phyloP scores from a whole-genome alignment of 2,888 invertebrate species.

The Cetonia aurata region DNA sequence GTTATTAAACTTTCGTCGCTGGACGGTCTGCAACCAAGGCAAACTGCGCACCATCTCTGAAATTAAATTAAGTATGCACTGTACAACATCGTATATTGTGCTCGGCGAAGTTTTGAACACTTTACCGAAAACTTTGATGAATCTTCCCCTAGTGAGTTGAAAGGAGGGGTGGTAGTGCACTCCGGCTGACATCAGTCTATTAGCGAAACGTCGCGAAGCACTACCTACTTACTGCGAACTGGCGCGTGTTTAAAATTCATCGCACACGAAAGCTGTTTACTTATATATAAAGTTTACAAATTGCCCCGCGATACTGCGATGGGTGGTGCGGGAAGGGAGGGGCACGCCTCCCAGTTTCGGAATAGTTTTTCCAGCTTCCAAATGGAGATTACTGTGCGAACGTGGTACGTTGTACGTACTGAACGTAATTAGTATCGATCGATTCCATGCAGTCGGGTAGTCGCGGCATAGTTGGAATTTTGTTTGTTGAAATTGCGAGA shows the following conservation, averaged over 20 bases:
- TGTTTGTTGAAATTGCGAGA: too few relatives aligned
- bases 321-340: too few relatives aligned
- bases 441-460: too few relatives aligned
- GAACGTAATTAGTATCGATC: too few relatives aligned
- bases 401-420: too few relatives aligned
- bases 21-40: neutral
- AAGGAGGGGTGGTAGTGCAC: neutral
- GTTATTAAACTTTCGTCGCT: conserved; percentile 27
- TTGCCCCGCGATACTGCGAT: neutral
- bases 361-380: too few relatives aligned
- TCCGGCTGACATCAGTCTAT: conserved; percentile 7
- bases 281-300: conserved; percentile 23
- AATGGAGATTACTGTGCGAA: too few relatives aligned
- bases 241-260: conserved; percentile 22
- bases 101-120: conserved; percentile 24
- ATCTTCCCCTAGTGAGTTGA: conserved; percentile 1
- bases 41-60: conserved; percentile 15
- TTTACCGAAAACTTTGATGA: conserved; percentile 25
- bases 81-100: conserved; percentile 21
- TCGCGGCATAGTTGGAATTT: too few relatives aligned
- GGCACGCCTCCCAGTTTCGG: too few relatives aligned
- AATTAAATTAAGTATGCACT: conserved; percentile 30
- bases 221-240: neutral
- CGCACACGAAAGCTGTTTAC: conserved; percentile 4
- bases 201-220: conserved; percentile 12